These are phyloP conservation scores for Micromys minutus DNA, from an alignment of 2,113 vertebrate species.

Conservation along the genomic window DNA sequence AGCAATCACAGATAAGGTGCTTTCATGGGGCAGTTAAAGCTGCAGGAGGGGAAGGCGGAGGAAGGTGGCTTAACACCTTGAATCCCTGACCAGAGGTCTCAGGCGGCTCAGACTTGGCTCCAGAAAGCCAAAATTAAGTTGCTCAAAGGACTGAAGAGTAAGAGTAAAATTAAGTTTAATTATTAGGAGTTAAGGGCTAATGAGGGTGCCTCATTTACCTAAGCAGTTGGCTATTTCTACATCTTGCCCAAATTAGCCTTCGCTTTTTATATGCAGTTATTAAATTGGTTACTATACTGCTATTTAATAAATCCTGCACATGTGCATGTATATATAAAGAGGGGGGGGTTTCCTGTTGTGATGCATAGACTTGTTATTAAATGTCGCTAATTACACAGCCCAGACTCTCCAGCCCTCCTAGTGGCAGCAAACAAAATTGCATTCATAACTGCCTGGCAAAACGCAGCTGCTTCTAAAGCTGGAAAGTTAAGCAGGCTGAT, in stretches of 20 bases:
- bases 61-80: not conserved
- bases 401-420: conserved; percentile 46
- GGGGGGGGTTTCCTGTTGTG: not conserved
- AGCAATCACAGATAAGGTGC: conserved; percentile 78
- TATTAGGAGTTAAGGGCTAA: conserved; percentile 61
- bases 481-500: not conserved
- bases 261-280: conserved; percentile 15
- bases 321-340: too few species aligned
- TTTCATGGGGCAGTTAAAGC: conserved; percentile 42
- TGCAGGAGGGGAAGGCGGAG: not conserved
- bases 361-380: not conserved
- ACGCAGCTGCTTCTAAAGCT: not conserved
- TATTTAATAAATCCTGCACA: conserved; percentile 43
- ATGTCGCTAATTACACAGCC: not conserved
- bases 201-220: conserved; percentile 57
- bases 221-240: conserved; percentile 61
- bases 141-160: conserved; percentile 41
- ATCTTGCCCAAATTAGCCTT: conserved; percentile 66
- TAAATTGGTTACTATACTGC: conserved; percentile 39
- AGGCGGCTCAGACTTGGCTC: conserved; percentile 7
- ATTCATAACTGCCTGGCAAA: not conserved
- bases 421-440: conserved; percentile 37
- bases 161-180: conserved; percentile 67
- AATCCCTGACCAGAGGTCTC: conserved; percentile 52
- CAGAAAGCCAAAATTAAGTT: conserved; percentile 59